These are phyloP conservation scores for Pissodes strobi DNA, from an alignment of 1,140 invertebrate species.

Conservation along the genomic window DNA sequence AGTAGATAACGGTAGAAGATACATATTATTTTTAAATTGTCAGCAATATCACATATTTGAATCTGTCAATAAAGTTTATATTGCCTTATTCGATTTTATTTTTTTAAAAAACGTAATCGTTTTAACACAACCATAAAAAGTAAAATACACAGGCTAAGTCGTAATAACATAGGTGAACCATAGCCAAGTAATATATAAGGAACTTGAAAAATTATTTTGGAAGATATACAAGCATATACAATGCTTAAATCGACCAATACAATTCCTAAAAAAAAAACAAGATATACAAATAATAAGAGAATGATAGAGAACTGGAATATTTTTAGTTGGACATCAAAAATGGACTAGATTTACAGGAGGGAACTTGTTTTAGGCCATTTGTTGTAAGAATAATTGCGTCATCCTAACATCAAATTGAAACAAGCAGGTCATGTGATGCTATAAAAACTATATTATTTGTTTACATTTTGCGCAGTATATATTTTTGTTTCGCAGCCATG, in stretches of 20 bases:
- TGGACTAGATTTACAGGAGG: constrained; percentile 53
- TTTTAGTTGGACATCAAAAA: constrained; percentile 35
- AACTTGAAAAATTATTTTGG: constrained; percentile 27
- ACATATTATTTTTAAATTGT: constrained; percentile 47
- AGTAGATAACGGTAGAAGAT: constrained; percentile 42
- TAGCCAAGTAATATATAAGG: constrained; percentile 22
- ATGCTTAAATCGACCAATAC: constrained; percentile 15
- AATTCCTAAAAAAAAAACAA: constrained; percentile 15
- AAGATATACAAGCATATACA: constrained; percentile 22
- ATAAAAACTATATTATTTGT: constrained; percentile 12
- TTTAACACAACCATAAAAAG: constrained; percentile 27
- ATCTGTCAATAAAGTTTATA: constrained; percentile 43
- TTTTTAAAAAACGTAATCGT: constrained; percentile 23
- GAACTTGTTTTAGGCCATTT: constrained; percentile 53
- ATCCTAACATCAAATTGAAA: constrained; percentile 32
- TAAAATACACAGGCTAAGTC: constrained; percentile 16
- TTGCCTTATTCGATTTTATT: constrained; percentile 45
- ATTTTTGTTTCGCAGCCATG: constrained; percentile 1
- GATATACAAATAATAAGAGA: constrained; percentile 35
- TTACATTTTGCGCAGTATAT: constrained; percentile 30
- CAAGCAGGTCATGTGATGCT: constrained; percentile 44
- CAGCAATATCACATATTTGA: constrained; percentile 48
- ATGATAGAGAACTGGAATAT: constrained; percentile 27
- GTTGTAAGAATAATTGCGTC: constrained; percentile 37
- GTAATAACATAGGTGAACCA: constrained; percentile 10